A percentile compares a stretch with the other conserved stretches of the same genome.
Conservation (phyloP, 2,888 invertebrate species). For the Rhagonycha fulva region DNA sequence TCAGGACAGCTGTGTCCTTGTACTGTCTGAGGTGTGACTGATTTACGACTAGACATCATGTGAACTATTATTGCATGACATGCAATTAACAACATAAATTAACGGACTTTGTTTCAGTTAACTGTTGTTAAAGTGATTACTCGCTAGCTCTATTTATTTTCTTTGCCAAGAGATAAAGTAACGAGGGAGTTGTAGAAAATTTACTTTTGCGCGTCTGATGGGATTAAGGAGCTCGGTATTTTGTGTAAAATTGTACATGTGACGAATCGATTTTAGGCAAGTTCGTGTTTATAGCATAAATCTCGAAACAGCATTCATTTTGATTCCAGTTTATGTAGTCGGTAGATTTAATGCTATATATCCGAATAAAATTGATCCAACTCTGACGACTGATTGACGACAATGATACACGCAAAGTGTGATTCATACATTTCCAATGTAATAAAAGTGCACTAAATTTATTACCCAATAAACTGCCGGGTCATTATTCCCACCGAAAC, state of each 20-base stretch:
- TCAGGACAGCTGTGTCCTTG: conserved; percentile 49
- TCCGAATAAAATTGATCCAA: conserved; percentile 41
- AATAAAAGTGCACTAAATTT: conserved; percentile 35
- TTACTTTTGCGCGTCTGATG: not conserved
- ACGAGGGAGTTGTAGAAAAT: too few species aligned
- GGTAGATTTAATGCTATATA: conserved; percentile 34
- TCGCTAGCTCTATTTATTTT: not conserved
- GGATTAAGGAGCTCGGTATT: not conserved
- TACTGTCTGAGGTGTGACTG: conserved; percentile 53
- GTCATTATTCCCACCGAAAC: conserved; percentile 32
- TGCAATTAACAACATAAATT: conserved; percentile 9
- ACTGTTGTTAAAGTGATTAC: not conserved
- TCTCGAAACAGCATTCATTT: conserved; percentile 40
- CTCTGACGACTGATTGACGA: conserved; percentile 53
- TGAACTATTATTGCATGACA: conserved; percentile 47
- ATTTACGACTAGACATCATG: conserved; percentile 46
- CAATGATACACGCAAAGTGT: conserved; percentile 48
- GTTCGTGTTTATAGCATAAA: not conserved
- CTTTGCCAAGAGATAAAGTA: not conserved
- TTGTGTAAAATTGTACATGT: not conserved
- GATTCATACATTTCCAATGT: conserved; percentile 41
- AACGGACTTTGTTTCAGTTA: not conserved
- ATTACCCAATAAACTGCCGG: conserved; percentile 33
- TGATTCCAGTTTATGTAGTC: conserved; percentile 42
- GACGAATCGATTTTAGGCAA: not conserved